Conservation (phyloP, 2,113 vertebrate genomes). For the Pluvianellus socialis region DNA sequence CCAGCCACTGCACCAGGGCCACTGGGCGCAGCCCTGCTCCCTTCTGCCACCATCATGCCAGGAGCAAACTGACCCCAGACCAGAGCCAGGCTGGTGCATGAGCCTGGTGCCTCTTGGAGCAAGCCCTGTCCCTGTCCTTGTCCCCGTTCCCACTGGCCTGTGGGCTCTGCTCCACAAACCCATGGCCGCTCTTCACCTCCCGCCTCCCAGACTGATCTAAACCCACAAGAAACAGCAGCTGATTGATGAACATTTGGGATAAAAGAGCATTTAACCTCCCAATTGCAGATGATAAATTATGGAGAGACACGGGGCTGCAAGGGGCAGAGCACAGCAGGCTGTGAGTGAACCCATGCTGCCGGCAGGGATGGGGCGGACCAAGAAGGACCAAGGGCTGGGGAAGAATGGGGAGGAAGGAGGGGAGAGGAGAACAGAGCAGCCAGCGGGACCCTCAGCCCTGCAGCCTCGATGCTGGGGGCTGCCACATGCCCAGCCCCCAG, state of each 20-base stretch:
- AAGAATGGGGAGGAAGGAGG: neutral
- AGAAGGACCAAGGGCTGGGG: neutral
- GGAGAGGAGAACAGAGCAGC: neutral
- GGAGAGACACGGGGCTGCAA: neutral
- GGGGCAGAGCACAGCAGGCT: neutral
- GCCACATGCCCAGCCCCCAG: accelerated
- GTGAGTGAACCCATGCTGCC: accelerated
- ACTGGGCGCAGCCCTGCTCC: too few relatives aligned
- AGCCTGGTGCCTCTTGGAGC: neutral
- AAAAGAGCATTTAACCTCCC: neutral
- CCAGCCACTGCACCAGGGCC: too few relatives aligned
- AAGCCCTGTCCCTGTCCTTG: neutral
- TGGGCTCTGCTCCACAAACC: neutral
- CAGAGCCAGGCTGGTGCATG: neutral
- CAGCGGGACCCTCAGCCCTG: neutral
- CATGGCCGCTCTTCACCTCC: neutral
- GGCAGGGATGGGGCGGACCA: accelerated
- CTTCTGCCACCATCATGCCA: accelerated
- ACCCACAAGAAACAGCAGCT: neutral
- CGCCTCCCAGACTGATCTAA: neutral
- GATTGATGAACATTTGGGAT: neutral
- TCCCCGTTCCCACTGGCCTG: neutral
- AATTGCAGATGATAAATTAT: accelerated
- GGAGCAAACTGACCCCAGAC: neutral
- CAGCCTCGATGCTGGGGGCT: neutral